Evolutionary conservation across 2,797 vertebrate genomes (phyloP).

Genomic region (Sarcoramphus papa): DNA sequence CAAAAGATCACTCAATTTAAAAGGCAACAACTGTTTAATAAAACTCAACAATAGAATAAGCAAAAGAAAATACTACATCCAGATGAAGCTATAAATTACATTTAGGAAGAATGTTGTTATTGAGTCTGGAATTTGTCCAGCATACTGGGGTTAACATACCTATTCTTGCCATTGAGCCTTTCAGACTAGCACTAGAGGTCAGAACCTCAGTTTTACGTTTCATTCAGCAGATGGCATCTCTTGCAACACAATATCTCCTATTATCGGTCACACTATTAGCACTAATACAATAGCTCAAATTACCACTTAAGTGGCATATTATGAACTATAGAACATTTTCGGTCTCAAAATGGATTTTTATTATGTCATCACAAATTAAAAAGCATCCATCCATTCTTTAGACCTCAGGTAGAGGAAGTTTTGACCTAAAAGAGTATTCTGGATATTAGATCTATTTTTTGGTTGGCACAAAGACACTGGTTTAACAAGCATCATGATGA

Average conservation of each 20-base stretch:
- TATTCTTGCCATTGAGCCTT: not conserved
- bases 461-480: not conserved
- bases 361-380: not conserved
- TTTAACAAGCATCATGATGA: fast-evolving
- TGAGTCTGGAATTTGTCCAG: conserved; percentile 1
- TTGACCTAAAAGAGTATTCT: not conserved
- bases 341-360: not conserved
- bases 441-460: not conserved
- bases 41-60: not conserved
- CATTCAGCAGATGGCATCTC: not conserved
- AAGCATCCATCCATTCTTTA: not conserved
- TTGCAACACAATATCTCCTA: not conserved
- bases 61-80: not conserved
- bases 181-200: not conserved
- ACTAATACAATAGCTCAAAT: not conserved
- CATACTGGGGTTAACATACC: not conserved
- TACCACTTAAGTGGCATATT: not conserved
- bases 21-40: conserved; percentile 38
- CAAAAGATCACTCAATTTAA: not conserved
- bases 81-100: conserved; percentile 47
- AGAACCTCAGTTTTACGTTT: not conserved
- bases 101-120: not conserved
- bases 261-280: not conserved
- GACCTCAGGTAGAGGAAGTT: not conserved
- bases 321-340: not conserved